These are phyloP conservation scores for Leucoraja ocellata DNA, from an alignment of 2,797 vertebrate genomes.

Conservation along the genomic window DNA sequence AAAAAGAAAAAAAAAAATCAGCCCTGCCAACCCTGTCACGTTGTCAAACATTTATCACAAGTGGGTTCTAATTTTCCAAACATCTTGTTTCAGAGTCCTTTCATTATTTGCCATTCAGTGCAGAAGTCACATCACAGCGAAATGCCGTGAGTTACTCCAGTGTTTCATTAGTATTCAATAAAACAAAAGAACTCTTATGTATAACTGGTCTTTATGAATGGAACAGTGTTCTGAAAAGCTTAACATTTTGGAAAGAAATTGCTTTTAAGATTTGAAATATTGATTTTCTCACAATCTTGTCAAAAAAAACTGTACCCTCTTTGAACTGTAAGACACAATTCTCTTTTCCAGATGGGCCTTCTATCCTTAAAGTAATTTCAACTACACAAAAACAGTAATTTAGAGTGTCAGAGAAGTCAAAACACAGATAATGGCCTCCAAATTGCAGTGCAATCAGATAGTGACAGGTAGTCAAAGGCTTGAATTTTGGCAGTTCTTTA, in stretches of 20 bases:
- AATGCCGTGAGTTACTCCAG: not conserved
- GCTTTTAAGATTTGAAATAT: constrained; percentile 1
- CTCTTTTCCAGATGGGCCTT: not conserved
- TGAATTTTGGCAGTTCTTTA: constrained; percentile 54
- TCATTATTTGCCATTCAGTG: not conserved
- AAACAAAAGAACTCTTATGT: not conserved
- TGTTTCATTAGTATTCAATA: not conserved
- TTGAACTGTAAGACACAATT: not conserved
- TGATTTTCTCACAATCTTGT: constrained; percentile 3
- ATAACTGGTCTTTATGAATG: not conserved
- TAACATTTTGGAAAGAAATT: not conserved
- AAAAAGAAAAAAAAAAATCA: not conserved
- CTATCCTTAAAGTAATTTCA: not conserved
- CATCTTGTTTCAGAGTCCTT: not conserved
- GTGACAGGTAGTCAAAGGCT: constrained; percentile 62
- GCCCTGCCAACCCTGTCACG: not conserved
- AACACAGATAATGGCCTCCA: constrained; percentile 48
- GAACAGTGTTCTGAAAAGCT: not conserved
- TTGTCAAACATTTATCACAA: constrained; percentile 18
- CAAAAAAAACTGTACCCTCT: not conserved
- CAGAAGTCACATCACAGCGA: not conserved
- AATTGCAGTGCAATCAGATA: constrained; percentile 51
- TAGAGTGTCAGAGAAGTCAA: constrained; percentile 39
- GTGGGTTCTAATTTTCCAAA: not conserved
- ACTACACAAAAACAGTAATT: not conserved